These are phyloP conservation scores for Odontophorus gujanensis DNA, from an alignment of 2,113 vertebrate genomes.

Conservation along the genomic window DNA sequence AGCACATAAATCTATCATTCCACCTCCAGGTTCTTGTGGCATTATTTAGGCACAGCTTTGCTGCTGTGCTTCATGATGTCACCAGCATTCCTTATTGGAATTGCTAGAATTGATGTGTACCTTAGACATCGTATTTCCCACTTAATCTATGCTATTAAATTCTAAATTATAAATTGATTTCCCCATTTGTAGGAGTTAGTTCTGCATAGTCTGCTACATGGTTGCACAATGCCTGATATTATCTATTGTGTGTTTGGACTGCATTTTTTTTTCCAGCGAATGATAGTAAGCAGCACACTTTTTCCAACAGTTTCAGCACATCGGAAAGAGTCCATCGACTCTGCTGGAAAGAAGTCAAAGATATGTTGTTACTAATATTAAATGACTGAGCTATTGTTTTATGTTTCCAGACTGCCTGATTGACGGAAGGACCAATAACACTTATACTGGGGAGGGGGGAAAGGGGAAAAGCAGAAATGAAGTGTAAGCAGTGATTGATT, in stretches of 20 bases:
- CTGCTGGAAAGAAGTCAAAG: background rate
- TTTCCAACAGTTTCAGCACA: background rate
- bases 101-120: background rate
- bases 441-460: background rate
- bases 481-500: background rate
- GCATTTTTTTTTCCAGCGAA: background rate
- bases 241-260: background rate
- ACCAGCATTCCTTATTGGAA: background rate
- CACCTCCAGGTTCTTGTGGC: background rate
- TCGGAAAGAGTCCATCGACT: background rate
- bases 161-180: background rate
- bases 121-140: background rate
- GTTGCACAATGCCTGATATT: background rate
- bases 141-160: background rate
- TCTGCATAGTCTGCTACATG: background rate
- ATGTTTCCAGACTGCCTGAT: background rate
- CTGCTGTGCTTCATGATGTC: background rate
- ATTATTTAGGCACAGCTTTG: background rate
- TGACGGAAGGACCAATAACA: conserved; percentile 27
- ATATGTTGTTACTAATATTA: conserved; percentile 22
- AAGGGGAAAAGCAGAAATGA: conserved; percentile 1
- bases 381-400: background rate
- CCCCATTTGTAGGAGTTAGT: background rate
- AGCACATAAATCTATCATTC: background rate
- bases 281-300: background rate